Evolutionary conservation across 2,113 vertebrate species (phyloP).

Genomic region (Pterocles gutturalis): DNA sequence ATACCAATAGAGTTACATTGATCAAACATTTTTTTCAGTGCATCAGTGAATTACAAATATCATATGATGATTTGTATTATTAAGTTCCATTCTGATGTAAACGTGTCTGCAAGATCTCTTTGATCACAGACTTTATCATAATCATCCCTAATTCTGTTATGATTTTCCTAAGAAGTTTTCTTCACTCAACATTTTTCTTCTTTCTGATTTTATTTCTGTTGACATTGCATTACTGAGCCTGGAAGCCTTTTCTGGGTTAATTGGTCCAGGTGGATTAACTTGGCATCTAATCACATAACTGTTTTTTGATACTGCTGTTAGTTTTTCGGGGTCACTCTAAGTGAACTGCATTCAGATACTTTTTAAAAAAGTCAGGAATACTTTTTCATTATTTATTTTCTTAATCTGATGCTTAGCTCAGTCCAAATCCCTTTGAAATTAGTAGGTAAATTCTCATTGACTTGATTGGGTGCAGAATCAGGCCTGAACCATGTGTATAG

Average conservation of each 20-base stretch:
- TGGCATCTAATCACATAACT: slow-evolving; percentile 78
- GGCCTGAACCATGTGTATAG: accelerated
- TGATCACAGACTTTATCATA: slow-evolving; percentile 67
- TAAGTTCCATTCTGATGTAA: background rate
- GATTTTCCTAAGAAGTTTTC: slow-evolving; percentile 68
- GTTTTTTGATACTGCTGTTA: slow-evolving; percentile 64
- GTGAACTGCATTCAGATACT: slow-evolving; percentile 58
- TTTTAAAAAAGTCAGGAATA: slow-evolving; percentile 5
- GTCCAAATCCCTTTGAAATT: background rate
- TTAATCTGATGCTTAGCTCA: background rate
- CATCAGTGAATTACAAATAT: background rate
- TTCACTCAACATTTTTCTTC: slow-evolving; percentile 68
- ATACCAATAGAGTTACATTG: background rate
- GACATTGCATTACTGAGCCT: slow-evolving; percentile 79
- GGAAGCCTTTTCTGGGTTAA: slow-evolving; percentile 81
- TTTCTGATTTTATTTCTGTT: slow-evolving; percentile 83
- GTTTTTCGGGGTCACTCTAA: slow-evolving; percentile 75
- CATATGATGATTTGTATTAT: background rate
- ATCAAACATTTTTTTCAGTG: background rate
- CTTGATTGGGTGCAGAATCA: background rate
- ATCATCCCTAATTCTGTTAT: slow-evolving; percentile 55
- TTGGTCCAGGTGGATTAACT: slow-evolving; percentile 87
- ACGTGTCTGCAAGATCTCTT: slow-evolving; percentile 35
- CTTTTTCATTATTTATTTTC: background rate
- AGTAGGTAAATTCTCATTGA: background rate